phyloP scores from a whole-genome alignment of 2,113 vertebrate genomes.

The Silurus meridionalis region DNA sequence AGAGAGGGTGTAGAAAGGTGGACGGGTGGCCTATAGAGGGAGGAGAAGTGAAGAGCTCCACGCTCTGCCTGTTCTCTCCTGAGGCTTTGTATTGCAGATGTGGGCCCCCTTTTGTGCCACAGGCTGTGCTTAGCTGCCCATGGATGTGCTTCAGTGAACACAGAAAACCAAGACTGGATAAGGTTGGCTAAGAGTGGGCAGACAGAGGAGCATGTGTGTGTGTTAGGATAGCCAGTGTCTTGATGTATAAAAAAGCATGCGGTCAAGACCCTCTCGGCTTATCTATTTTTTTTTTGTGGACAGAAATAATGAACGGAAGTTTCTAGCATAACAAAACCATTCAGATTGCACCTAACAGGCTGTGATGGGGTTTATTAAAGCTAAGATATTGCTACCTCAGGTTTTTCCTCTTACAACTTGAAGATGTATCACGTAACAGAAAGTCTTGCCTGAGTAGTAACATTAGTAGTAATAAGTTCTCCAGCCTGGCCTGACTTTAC shows the following conservation, averaged over 20 bases:
- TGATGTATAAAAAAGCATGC: neutral
- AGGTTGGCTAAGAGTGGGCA: slow-evolving; percentile 45
- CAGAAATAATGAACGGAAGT: neutral
- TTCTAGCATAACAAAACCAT: neutral
- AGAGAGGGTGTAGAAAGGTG: slow-evolving; percentile 50
- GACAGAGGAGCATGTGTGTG: neutral
- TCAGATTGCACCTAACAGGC: neutral
- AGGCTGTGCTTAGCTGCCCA: slow-evolving; percentile 59
- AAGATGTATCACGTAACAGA: neutral
- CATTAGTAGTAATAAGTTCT: neutral
- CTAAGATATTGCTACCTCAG: neutral
- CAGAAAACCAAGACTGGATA: slow-evolving; percentile 66
- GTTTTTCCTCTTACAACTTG: neutral
- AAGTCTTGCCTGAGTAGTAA: neutral
- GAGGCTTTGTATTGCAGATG: slow-evolving; percentile 53
- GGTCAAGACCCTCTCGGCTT: neutral
- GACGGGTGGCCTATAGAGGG: slow-evolving; percentile 19
- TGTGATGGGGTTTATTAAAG: neutral
- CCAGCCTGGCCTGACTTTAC: neutral
- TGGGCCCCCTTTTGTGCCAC: slow-evolving; percentile 65
- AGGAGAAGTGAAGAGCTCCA: neutral
- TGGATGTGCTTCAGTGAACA: slow-evolving; percentile 69
- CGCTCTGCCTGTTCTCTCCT: slow-evolving; percentile 37
- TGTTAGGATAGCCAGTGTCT: neutral
- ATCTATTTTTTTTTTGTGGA: neutral